Base-by-base conservation (phyloP, 1,140 invertebrate genomes). In the Ctenoplectra terminalis region DNA sequence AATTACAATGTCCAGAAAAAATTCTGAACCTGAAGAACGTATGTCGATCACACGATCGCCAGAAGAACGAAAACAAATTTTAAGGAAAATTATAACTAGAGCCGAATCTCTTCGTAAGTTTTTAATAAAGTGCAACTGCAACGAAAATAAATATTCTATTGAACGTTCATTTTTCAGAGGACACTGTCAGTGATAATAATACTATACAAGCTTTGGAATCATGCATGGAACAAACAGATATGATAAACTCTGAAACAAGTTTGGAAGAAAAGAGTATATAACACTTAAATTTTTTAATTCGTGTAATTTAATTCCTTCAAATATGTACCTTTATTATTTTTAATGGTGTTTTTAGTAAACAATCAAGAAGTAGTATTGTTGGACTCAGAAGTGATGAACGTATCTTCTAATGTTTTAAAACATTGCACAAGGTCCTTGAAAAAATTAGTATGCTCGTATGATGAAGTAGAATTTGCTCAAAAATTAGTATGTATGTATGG, bases 281-380 rank as follows among this genome's bases (percentile, higher is more conserved):
- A 13, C 1, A 20, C 3, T 1, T 17, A 31, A 54, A n/a, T 26
- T 58, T 40, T 29, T 46, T 17, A 43, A 23, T 69, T 64, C 31
- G 58, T 61, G n/a, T 34, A 58, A 46, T 63, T 37, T 58, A 66
- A 52, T 52, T 31, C 64, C 2, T 34, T 60, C 29, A 69, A 46
- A 34, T 72, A 58, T 81, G 17, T 20, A 64, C 67, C 26, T 31
- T 54, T 66, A 79, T 46, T 52, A 20, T 58, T 52, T 52, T 52
- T n/a, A 58, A 54, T 71, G 54, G 83, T 76, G 48, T 74, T 85
- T 85, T 79, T 23, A 87, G 77, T 85, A 15, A 67, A 78, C 17
- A 89, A 92, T 89, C 90, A 90, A 40, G 90, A 90, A 58, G 90
- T 91, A 73, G 82, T 93, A n/a, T 56, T 93, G 31, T 67, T 93